phyloP scores from a whole-genome alignment of 2,113 vertebrate species.

The Nannospalax galili region DNA sequence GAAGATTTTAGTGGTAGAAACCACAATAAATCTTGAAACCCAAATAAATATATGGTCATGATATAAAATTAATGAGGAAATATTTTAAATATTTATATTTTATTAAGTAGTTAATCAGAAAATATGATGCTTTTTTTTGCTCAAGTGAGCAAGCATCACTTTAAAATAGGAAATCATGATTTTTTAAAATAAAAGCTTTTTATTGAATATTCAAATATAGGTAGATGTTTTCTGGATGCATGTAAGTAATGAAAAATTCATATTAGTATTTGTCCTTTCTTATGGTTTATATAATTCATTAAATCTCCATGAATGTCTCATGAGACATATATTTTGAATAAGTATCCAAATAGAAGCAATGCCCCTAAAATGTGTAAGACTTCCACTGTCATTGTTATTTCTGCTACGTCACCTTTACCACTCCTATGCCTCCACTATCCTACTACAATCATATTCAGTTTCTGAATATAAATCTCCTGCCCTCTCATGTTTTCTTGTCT shows the following conservation, averaged over 20 bases:
- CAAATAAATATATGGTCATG: not conserved
- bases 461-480: not conserved
- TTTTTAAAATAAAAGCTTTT: slow-evolving; percentile 15
- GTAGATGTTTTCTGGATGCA: not conserved
- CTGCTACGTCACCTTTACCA: not conserved
- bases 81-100: no score
- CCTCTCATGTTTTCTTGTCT: not conserved
- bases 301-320: not conserved
- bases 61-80: no score
- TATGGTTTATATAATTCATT: slow-evolving; percentile 7
- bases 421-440: not conserved
- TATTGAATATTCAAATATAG: not conserved
- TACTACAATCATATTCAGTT: not conserved
- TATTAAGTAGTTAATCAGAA: not conserved
- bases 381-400: not conserved
- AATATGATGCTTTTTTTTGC: not conserved
- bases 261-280: slow-evolving; percentile 25
- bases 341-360: not conserved
- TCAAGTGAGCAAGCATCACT: not conserved
- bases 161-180: not conserved
- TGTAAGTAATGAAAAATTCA: not conserved
- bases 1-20: not conserved
- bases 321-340: not conserved
- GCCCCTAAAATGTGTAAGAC: not conserved
- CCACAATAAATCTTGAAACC: not conserved